Evolutionary conservation across 2,888 invertebrate genomes (phyloP), one percentile per base, ranked within the genome.

Genomic region (Cremastinae sp.): DNA sequence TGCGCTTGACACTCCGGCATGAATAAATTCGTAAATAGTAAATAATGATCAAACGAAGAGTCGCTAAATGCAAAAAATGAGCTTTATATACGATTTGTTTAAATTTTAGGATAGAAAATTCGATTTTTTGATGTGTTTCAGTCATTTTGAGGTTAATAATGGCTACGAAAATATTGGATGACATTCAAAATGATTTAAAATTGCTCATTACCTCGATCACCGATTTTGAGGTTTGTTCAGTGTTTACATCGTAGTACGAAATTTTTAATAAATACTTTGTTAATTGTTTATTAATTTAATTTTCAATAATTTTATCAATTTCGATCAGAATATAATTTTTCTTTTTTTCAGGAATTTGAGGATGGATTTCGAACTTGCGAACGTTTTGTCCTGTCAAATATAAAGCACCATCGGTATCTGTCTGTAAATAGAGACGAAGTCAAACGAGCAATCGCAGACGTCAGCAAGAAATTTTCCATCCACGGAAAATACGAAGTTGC

Each of bases 401-500:
- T 92, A 4, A 90, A 90, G 47, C 89, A 90, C 69, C 90, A 91
- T 80, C 89, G 90, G 10, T 90, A 88, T 77, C 77, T 91, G 4
- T 90, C 90, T 45, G 89, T 91, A 0, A 90, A 90, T 61, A 88
- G 90, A 20, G 89, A 91, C 81, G 90, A 88, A 39, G 90, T 91
- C 0, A 90, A 90, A 43, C 88, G 90, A 16, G 85, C 87, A 55
- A 86, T 92, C 18, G 88, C 90, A n/a, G 90, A 90, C 22, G 79
- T 92, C 45, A 83, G 87, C 9, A 89, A 90, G 49, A 91, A 92
- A 65, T 91, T 92, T 65, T 81, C 83, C 1, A 88, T 90, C 8
- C 91, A 91, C 45, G 91, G 91, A 58, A 91, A 90, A 75, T 82
- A 90, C n/a, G 84, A 90, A 35, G 90, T 90, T 12, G 90, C 91